phyloP scores from a whole-genome alignment of 2,113 vertebrate genomes.

The Hypanus sabinus region DNA sequence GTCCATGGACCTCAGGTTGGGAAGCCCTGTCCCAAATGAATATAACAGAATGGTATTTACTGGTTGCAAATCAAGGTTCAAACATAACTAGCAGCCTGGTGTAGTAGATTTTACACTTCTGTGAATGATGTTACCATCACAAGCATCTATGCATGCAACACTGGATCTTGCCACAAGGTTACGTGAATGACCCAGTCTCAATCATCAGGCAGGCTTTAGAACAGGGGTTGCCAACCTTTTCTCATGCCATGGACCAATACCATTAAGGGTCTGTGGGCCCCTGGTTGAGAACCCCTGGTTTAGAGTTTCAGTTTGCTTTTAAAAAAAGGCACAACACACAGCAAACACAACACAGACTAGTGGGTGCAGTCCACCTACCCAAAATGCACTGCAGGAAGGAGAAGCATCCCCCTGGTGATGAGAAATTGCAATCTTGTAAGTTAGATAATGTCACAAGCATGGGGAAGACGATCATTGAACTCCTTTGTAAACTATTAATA shows the following conservation, averaged over 20 bases:
- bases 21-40: not conserved
- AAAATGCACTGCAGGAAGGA: constrained; percentile 36
- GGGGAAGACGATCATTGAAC: too few species aligned
- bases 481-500: not conserved
- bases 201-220: not conserved
- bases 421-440: constrained; percentile 8
- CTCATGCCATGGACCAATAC: too few species aligned
- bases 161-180: not conserved
- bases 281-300: too few species aligned
- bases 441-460: not conserved
- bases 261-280: too few species aligned
- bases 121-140: not conserved
- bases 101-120: not conserved
- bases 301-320: too few species aligned
- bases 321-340: not conserved
- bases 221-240: too few species aligned
- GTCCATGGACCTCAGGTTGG: too few species aligned
- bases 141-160: constrained; percentile 3
- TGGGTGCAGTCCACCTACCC: constrained; percentile 9
- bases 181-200: too few species aligned
- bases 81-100: not conserved
- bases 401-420: constrained; percentile 27
- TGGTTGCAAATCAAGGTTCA: not conserved
- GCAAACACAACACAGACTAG: constrained; percentile 9
- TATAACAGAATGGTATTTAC: not conserved